Percentiles rank a stretch among this genome's conserved stretches.
Evolutionary conservation across 2,797 vertebrate species (phyloP).

Genomic region (Vespertilio murinus): DNA sequence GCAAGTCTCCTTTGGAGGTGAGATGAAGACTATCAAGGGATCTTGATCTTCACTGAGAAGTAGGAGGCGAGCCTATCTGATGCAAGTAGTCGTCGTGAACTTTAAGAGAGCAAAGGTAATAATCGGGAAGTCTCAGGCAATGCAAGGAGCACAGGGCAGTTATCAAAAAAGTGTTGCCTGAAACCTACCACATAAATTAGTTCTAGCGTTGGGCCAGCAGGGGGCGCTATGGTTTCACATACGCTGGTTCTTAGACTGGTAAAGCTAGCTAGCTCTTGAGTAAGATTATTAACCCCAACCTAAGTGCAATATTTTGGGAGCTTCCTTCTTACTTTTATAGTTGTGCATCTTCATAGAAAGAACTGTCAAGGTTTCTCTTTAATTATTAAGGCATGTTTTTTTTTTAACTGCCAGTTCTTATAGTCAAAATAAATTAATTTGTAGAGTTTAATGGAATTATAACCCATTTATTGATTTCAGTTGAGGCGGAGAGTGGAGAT

Average conservation of each 20-base stretch:
- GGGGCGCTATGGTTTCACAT: slow-evolving; percentile 75
- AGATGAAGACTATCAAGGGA: neutral
- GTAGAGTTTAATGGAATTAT: slow-evolving; percentile 63
- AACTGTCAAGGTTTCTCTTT: slow-evolving; percentile 74
- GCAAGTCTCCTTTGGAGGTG: neutral
- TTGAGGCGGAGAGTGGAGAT: neutral
- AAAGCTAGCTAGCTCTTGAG: neutral
- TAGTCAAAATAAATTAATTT: slow-evolving; percentile 71
- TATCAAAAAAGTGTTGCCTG: neutral
- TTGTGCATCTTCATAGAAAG: slow-evolving; percentile 65
- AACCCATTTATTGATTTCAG: slow-evolving; percentile 59
- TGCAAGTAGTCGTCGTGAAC: neutral
- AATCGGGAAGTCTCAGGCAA: neutral
- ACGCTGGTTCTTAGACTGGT: neutral
- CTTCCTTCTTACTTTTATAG: slow-evolving; percentile 68
- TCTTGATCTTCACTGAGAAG: neutral
- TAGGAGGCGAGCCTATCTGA: neutral
- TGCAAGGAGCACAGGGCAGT: neutral
- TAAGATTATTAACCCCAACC: slow-evolving; percentile 25
- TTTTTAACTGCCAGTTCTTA: slow-evolving; percentile 56
- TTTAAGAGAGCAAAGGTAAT: neutral
- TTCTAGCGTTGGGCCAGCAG: slow-evolving; percentile 75
- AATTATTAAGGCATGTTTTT: slow-evolving; percentile 71
- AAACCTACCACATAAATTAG: neutral
- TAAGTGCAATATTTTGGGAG: slow-evolving; percentile 30